Conservation (phyloP, 30 jellyfish, hydroid and myxozoan species). For the Aurelia coerulea region DNA sequence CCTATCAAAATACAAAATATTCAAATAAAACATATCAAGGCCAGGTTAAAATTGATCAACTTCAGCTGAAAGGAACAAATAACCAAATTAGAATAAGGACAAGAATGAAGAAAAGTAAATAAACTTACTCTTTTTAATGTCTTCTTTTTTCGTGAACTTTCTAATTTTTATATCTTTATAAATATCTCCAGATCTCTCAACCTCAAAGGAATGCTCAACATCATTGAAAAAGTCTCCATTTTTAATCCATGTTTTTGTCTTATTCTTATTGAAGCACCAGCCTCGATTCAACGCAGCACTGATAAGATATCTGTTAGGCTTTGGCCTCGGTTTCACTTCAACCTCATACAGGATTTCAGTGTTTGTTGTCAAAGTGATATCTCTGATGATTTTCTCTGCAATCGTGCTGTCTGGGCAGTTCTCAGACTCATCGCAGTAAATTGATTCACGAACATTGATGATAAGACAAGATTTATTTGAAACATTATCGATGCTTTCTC, state of each 20-base stretch:
- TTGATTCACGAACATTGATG: constrained; percentile 32
- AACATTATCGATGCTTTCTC: constrained; percentile 4
- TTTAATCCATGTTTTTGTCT: constrained; percentile 30
- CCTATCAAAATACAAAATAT: too few species aligned
- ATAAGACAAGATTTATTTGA: constrained; percentile 27
- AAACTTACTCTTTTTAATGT: not conserved
- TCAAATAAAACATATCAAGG: too few species aligned
- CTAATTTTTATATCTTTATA: constrained; percentile 16
- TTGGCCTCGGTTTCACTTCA: constrained; percentile 49
- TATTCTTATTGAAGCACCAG: constrained; percentile 25
- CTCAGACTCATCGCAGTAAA: constrained; percentile 33
- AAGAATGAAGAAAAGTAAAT: not conserved
- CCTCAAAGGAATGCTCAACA: constrained; percentile 34
- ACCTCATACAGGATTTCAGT: constrained; percentile 23
- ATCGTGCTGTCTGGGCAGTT: constrained; percentile 34
- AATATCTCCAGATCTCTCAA: constrained; percentile 6
- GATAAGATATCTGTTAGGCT: constrained; percentile 29
- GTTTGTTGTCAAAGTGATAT: constrained; percentile 4
- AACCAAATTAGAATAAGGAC: too few species aligned
- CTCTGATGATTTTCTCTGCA: constrained; percentile 15
- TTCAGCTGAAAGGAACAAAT: too few species aligned
- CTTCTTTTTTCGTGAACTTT: constrained; percentile 17
- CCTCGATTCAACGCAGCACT: constrained; percentile 40
- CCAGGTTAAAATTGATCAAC: too few species aligned
- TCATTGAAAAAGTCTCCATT: constrained; percentile 30